These are phyloP conservation scores for Entomyzon cyanotis DNA, from an alignment of 2,113 vertebrate species.

Conservation along the genomic window DNA sequence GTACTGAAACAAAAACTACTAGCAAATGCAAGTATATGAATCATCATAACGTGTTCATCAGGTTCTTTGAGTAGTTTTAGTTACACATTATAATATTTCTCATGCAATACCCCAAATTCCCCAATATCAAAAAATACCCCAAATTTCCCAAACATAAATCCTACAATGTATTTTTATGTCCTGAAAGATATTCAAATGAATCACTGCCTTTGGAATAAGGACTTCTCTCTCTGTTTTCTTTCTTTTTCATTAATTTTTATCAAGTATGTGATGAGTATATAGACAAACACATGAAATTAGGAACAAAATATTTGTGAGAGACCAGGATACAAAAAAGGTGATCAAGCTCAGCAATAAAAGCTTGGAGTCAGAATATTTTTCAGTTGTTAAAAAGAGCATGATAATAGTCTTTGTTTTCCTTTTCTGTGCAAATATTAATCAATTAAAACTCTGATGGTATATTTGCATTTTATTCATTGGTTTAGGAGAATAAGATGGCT, in stretches of 20 bases:
- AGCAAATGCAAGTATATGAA: neutral
- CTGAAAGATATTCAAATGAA: neutral
- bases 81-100: neutral
- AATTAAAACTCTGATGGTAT: slow-evolving; percentile 67
- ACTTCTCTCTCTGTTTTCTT: neutral
- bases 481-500: slow-evolving; percentile 78
- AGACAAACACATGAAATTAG: neutral
- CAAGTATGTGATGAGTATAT: neutral
- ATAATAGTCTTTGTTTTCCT: slow-evolving; percentile 44
- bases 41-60: neutral
- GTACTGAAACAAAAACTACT: neutral
- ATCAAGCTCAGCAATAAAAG: slow-evolving; percentile 61
- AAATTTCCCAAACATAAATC: neutral
- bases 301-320: neutral
- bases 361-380: slow-evolving; percentile 24
- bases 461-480: slow-evolving; percentile 71
- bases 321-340: slow-evolving; percentile 14
- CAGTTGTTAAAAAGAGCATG: slow-evolving; percentile 74
- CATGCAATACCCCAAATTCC: neutral
- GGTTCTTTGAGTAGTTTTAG: neutral
- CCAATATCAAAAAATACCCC: accelerated
- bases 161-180: neutral
- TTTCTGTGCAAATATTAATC: slow-evolving; percentile 45
- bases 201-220: neutral
- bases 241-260: neutral